These are phyloP conservation scores for Ephestia elutella DNA, from an alignment of 1,140 invertebrate species.

Conservation along the genomic window DNA sequence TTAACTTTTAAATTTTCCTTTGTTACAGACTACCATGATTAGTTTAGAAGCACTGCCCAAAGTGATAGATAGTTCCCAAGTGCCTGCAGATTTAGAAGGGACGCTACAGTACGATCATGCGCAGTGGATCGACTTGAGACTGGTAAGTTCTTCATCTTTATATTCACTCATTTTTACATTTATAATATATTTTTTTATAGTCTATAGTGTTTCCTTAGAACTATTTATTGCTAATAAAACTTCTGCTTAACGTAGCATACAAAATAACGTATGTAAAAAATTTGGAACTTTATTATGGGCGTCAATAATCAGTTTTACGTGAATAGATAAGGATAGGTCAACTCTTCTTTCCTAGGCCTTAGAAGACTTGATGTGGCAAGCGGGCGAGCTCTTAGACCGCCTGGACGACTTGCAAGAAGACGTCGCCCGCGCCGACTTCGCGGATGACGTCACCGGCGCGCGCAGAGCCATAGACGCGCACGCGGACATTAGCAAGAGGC, in stretches of 20 bases:
- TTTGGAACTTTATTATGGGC: too few species aligned
- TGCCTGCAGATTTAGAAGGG: slow-evolving; percentile 95
- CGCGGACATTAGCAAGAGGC: slow-evolving; percentile 95
- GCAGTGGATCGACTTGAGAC: slow-evolving; percentile 95
- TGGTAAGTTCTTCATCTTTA: slow-evolving; percentile 66
- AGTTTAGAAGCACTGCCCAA: slow-evolving; percentile 94
- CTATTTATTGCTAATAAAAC: too few species aligned
- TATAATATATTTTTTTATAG: too few species aligned
- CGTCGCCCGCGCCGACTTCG: slow-evolving; percentile 91
- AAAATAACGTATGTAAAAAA: too few species aligned
- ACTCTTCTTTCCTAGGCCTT: slow-evolving; percentile 82
- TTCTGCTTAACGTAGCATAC: too few species aligned
- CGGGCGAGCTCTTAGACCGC: slow-evolving; percentile 91
- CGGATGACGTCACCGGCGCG: slow-evolving; percentile 92
- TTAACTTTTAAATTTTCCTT: slow-evolving; percentile 14
- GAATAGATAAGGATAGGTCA: too few species aligned
- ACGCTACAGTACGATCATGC: slow-evolving; percentile 95
- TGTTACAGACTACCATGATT: slow-evolving; percentile 94
- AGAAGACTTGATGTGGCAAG: slow-evolving; percentile 97
- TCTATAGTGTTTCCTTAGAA: too few species aligned
- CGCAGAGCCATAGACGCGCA: slow-evolving; percentile 94
- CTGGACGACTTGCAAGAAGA: slow-evolving; percentile 94
- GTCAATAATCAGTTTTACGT: too few species aligned
- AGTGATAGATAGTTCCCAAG: slow-evolving; percentile 91
- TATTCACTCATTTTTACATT: background rate